Evolutionary conservation across 2,797 vertebrate genomes (phyloP), one percentile per base, ranked within the genome.

Genomic region (Xiphorhynchus erythropygius): DNA sequence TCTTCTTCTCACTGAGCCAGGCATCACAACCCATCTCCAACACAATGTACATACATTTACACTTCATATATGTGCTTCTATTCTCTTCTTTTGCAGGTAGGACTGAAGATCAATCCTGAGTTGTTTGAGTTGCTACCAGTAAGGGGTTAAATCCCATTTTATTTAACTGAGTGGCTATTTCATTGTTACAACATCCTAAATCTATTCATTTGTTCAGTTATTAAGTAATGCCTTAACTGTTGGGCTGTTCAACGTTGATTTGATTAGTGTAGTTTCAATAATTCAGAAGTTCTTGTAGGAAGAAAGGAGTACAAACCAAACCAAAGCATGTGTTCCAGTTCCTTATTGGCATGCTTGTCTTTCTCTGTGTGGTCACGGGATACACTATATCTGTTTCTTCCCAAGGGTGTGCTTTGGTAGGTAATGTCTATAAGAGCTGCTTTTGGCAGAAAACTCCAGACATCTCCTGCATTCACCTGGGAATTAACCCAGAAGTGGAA

Each of bases 401-500:
- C 60, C 69, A 63, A 88, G 65, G 52, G 23, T 71, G 24, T 78
- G 37, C 41, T 88, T 60, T 84, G 22, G 69, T 25, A 50, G 9
- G 25, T 17, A 70, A 55, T 13, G 42, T 62, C 75, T 79, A 1
- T 30, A 56, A 94, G 35, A 46, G 25, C 17, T 28, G 52, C 11
- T 73, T 78, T 83, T 44, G 49, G 71, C 71, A 74, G 68, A 74
- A 52, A 83, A 28, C 13, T 63, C 60, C 71, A 83, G n/a, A 63
- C 7, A 1, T 78, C 57, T 86, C 53, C 53, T 75, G 46, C 32
- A 55, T 92, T 84, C 2, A 3, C 19, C 63, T 84, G 78, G 46
- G 50, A 87, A 84, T 84, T 55, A 93, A 84, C 64, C 11, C 68
- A 55, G 55, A 80, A 87, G 59, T 28, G 64, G 27, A 76, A 59